Conservation (phyloP, 2,797 vertebrate species). For the Morelia viridis region DNA sequence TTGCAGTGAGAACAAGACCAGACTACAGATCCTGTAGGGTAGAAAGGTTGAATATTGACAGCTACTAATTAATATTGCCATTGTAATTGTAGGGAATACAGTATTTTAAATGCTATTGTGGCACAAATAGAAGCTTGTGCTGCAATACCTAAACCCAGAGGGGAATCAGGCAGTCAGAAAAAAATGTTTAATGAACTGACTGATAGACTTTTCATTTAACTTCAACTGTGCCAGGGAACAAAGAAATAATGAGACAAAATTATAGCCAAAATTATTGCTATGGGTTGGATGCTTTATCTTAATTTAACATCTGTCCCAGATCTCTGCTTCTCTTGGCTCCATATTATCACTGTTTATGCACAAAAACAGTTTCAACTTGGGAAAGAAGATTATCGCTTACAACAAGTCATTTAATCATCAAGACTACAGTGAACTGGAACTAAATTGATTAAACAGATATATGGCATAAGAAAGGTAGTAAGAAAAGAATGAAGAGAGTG, state of each 20-base stretch:
- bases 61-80: neutral
- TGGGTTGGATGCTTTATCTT: conserved; percentile 32
- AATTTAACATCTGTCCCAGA: conserved; percentile 27
- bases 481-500: conserved; percentile 11
- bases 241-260: conserved; percentile 3
- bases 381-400: conserved; percentile 43
- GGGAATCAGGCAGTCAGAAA: neutral
- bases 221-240: conserved; percentile 30
- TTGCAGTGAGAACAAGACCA: neutral
- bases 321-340: conserved; percentile 14
- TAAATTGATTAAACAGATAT: conserved; percentile 32
- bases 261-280: conserved; percentile 20
- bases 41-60: neutral
- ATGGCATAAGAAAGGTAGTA: conserved; percentile 5
- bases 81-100: neutral
- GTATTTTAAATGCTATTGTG: neutral
- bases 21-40: neutral
- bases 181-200: neutral
- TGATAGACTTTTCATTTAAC: conserved; percentile 33
- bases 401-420: conserved; percentile 48
- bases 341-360: conserved; percentile 38
- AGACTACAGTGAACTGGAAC: conserved; percentile 48
- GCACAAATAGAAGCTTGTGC: neutral
- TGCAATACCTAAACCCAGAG: neutral
- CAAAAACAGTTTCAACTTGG: conserved; percentile 37